These are phyloP conservation scores for Caerostris darwini DNA, from an alignment of 1,140 invertebrate genomes.

Conservation along the genomic window DNA sequence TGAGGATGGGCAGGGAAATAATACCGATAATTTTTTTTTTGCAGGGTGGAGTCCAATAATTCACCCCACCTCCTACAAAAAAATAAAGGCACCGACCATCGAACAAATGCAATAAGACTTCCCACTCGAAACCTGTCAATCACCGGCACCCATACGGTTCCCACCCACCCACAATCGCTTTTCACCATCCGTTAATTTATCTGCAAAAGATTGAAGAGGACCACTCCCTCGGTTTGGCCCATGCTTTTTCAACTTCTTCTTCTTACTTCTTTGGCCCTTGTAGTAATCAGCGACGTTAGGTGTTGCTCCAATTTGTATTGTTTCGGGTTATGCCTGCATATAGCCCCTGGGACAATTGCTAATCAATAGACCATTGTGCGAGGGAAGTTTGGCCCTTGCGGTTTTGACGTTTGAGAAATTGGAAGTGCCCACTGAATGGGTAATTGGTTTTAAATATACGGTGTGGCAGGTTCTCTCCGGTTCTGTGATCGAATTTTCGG, in stretches of 20 bases:
- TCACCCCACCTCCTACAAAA: slow-evolving; percentile 42
- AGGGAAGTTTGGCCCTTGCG: not conserved
- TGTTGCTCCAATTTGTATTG: slow-evolving; percentile 61
- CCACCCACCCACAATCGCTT: slow-evolving; percentile 65
- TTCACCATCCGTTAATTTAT: slow-evolving; percentile 56
- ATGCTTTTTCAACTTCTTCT: too few relatives aligned
- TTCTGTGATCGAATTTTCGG: slow-evolving; percentile 53
- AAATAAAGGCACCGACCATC: slow-evolving; percentile 18
- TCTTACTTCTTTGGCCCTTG: not conserved
- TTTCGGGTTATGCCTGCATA: not conserved
- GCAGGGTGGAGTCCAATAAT: slow-evolving; percentile 57
- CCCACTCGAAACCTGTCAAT: slow-evolving; percentile 75
- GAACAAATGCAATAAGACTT: slow-evolving; percentile 66
- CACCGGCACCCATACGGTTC: slow-evolving; percentile 18
- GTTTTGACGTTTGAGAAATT: slow-evolving; percentile 60
- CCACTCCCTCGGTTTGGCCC: not conserved
- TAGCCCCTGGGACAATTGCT: slow-evolving; percentile 20
- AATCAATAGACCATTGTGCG: slow-evolving; percentile 52
- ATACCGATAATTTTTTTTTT: slow-evolving; percentile 54
- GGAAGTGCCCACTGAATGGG: not conserved
- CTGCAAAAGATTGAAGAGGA: not conserved
- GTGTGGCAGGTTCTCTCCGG: not conserved
- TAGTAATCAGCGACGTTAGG: not conserved
- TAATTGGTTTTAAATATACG: slow-evolving; percentile 51
- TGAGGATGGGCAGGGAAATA: slow-evolving; percentile 66